Percentiles rank a stretch among this genome's conserved stretches.
These are phyloP conservation scores for Anagrus nilaparvatae DNA, from an alignment of 1,140 invertebrate species.

Conservation along the genomic window DNA sequence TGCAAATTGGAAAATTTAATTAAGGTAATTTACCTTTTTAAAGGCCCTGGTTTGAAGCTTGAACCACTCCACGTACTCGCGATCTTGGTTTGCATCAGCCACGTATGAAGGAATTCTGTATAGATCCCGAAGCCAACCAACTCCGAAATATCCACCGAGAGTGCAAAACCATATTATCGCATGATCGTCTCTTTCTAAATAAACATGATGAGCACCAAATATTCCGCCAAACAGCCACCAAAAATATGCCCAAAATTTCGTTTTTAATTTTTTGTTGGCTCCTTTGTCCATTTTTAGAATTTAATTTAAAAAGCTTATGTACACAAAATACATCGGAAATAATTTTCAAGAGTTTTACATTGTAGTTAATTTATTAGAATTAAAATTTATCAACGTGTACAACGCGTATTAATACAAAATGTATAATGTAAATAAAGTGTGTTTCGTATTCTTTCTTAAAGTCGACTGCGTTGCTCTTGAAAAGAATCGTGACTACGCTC, in stretches of 20 bases:
- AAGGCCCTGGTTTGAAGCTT: conserved; percentile 50
- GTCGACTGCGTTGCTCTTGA: too few relatives aligned
- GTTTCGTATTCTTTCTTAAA: too few relatives aligned
- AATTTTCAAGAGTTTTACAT: too few relatives aligned
- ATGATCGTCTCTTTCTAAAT: conserved; percentile 79
- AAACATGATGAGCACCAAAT: conserved; percentile 85
- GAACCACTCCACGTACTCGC: conserved; percentile 55
- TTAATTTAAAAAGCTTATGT: too few relatives aligned
- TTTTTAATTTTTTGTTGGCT: conserved; percentile 7
- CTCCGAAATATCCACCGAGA: conserved; percentile 72
- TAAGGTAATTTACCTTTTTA: conserved; percentile 50
- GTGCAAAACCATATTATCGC: conserved; percentile 82
- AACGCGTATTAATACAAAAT: too few relatives aligned
- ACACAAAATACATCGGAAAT: too few relatives aligned
- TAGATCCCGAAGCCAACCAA: conserved; percentile 80
- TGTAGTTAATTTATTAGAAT: too few relatives aligned
- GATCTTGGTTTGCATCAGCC: conserved; percentile 73
- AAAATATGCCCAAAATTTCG: conserved; percentile 53
- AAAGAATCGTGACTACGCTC: too few relatives aligned
- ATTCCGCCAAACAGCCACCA: conserved; percentile 80
- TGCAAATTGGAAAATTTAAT: too few relatives aligned
- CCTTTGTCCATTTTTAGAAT: too few relatives aligned
- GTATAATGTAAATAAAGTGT: too few relatives aligned
- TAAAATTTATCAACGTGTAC: too few relatives aligned
- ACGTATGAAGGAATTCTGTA: conserved; percentile 82